phyloP scores from a whole-genome alignment of 2,113 vertebrate genomes.

The Copsychus sechellarum region DNA sequence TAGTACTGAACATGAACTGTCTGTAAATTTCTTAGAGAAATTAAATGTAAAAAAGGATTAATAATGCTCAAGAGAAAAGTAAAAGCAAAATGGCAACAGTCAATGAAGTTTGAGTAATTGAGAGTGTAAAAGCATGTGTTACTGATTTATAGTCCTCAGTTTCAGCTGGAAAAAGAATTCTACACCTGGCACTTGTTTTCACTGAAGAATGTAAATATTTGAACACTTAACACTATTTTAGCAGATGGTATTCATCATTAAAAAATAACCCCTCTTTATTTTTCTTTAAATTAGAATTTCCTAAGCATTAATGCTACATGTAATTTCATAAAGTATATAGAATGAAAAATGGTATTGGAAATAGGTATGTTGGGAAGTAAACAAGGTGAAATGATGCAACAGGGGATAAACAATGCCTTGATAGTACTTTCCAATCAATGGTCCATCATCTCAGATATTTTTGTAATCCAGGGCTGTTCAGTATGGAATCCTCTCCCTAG shows the following conservation, averaged over 20 bases:
- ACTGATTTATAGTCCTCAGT: neutral
- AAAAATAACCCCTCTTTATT: neutral
- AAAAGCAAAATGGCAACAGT: neutral
- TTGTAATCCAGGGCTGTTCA: neutral
- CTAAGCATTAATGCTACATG: neutral
- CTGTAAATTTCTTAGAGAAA: neutral
- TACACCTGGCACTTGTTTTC: neutral
- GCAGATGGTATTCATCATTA: neutral
- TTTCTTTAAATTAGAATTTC: neutral
- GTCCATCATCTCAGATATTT: neutral
- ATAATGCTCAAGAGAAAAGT: neutral
- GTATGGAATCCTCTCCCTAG: neutral
- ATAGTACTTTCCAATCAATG: neutral
- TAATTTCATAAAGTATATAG: neutral
- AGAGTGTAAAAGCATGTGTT: neutral
- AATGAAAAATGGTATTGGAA: neutral
- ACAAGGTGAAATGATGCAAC: neutral
- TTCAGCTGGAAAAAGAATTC: neutral
- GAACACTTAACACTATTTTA: neutral
- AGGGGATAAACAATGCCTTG: neutral
- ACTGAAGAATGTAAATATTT: neutral
- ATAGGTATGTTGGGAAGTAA: neutral
- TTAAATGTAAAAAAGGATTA: neutral
- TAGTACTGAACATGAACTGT: neutral
- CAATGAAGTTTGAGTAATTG: neutral